Evolutionary conservation across 2,797 vertebrate species (phyloP).

Genomic region (Staurois parvus): DNA sequence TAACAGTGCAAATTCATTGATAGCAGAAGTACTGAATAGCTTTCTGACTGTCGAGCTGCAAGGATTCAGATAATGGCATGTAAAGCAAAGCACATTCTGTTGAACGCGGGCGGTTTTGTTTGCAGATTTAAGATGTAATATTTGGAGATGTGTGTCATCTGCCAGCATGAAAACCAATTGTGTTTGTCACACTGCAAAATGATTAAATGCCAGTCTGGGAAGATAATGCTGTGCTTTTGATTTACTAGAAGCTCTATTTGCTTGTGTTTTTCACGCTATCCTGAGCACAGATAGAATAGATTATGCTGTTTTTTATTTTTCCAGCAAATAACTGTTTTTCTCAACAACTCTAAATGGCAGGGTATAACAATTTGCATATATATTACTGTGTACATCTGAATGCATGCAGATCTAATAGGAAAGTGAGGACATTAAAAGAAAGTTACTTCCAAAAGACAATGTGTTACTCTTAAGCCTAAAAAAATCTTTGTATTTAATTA

Average conservation of each 20-base stretch:
- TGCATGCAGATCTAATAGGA: conserved; percentile 50
- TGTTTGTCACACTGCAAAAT: conserved; percentile 59
- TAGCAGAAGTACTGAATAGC: conserved; percentile 27
- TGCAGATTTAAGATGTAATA: conserved; percentile 58
- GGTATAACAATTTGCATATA: conserved; percentile 62
- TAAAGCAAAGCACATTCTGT: conserved; percentile 39
- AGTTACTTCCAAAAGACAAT: conserved; percentile 50
- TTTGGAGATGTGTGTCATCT: conserved; percentile 53
- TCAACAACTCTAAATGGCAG: conserved; percentile 51
- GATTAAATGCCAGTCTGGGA: conserved; percentile 52
- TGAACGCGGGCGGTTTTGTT: conserved; percentile 38
- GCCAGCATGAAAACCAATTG: conserved; percentile 63
- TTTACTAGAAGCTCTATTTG: conserved; percentile 59
- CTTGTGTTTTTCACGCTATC: conserved; percentile 50
- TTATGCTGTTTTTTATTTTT: conserved; percentile 40
- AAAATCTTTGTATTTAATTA: not conserved
- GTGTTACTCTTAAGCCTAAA: conserved; percentile 34
- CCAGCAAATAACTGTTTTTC: conserved; percentile 53
- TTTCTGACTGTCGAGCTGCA: conserved; percentile 27
- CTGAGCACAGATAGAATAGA: conserved; percentile 56
- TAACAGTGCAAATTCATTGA: conserved; percentile 27
- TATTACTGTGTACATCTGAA: conserved; percentile 58
- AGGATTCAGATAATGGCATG: conserved; percentile 45
- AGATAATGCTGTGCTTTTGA: conserved; percentile 52
- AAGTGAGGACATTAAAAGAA: conserved; percentile 47